Conservation (phyloP, 2,113 vertebrate species). For the Kryptolebias marmoratus region DNA sequence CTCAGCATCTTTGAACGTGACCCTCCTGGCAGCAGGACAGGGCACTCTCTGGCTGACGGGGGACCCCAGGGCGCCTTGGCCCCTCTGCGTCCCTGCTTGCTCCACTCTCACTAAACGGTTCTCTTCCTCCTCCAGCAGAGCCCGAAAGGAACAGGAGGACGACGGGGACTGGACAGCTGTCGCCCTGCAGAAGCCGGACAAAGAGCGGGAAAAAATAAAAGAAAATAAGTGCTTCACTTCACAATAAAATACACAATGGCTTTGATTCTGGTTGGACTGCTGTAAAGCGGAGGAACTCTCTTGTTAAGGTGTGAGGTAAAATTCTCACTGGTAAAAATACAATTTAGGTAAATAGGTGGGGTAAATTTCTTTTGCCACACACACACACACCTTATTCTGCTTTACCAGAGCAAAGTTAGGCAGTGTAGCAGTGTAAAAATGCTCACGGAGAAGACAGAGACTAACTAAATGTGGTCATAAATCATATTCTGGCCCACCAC, state of each 20-base stretch:
- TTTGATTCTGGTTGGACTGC: background rate
- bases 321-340: background rate
- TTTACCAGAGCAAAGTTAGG: too few species aligned
- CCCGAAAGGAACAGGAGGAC: conserved; percentile 87
- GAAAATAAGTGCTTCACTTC: background rate
- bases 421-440: too few species aligned
- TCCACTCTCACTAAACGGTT: conserved; percentile 67
- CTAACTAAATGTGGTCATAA: too few species aligned
- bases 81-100: conserved; percentile 70
- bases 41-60: conserved; percentile 47
- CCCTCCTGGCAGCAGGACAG: conserved; percentile 75
- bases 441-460: too few species aligned
- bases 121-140: conserved; percentile 88
- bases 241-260: background rate
- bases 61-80: conserved; percentile 45
- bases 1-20: conserved; percentile 82
- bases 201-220: background rate
- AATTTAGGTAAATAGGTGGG: too few species aligned
- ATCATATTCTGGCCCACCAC: background rate
- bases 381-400: too few species aligned
- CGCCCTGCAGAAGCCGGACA: conserved; percentile 75
- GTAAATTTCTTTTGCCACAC: too few species aligned
- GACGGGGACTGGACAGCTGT: conserved; percentile 80
- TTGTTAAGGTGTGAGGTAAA: background rate
- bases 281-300: background rate